A percentile compares a stretch with the other conserved stretches of the same genome.
phyloP scores from a whole-genome alignment of 2,888 invertebrate species.

The Elmis aenea region DNA sequence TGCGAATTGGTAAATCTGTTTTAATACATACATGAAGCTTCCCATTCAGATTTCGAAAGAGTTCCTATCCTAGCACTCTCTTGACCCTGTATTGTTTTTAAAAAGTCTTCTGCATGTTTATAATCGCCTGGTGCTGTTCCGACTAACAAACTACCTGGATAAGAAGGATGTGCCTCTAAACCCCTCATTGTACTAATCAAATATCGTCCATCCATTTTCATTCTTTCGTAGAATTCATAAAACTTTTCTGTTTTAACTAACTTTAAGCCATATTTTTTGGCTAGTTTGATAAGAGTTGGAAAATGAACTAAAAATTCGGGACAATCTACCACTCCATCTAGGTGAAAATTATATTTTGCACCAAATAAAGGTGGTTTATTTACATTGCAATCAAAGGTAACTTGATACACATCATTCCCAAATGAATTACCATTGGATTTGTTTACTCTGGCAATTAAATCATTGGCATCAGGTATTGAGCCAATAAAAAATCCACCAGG shows the following conservation, averaged over 20 bases:
- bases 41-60: slow-evolving; percentile 86
- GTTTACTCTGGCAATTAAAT: slow-evolving; percentile 73
- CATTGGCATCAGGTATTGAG: slow-evolving; percentile 90
- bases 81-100: slow-evolving; percentile 42
- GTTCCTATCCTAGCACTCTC: slow-evolving; percentile 64
- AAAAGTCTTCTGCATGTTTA: slow-evolving; percentile 62
- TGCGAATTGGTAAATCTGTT: slow-evolving; percentile 3
- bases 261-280: slow-evolving; percentile 66
- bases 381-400: slow-evolving; percentile 66
- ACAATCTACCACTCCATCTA: slow-evolving; percentile 96
- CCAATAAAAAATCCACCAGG: slow-evolving; percentile 95
- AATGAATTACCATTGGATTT: slow-evolving; percentile 57
- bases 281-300: slow-evolving; percentile 72
- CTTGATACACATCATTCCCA: slow-evolving; percentile 75
- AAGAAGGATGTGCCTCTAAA: slow-evolving; percentile 75
- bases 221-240: slow-evolving; percentile 70
- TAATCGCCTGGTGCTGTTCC: slow-evolving; percentile 64
- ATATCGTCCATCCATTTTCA: slow-evolving; percentile 52
- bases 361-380: slow-evolving; percentile 82
- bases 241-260: slow-evolving; percentile 67
- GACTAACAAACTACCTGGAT: slow-evolving; percentile 50
- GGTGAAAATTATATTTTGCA: slow-evolving; percentile 89
- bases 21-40: slow-evolving; percentile 74
- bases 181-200: slow-evolving; percentile 75
- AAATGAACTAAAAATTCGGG: slow-evolving; percentile 98